A percentile compares a stretch with the other conserved stretches of the same genome.
Conservation (phyloP, 2,797 vertebrate genomes). For the Cheirogaleus major region DNA sequence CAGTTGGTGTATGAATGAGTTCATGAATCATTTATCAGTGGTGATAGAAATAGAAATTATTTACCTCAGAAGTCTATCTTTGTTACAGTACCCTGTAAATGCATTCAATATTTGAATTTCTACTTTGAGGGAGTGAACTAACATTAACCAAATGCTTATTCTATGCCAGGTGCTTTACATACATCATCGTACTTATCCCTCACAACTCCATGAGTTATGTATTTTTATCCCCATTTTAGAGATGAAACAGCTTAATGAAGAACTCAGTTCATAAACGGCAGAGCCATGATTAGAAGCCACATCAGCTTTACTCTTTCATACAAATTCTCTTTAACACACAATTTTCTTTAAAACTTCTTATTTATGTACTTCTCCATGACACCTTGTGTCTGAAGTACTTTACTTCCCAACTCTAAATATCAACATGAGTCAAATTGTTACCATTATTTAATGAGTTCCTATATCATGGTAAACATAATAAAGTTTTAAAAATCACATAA, state of each 20-base stretch:
- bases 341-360: background rate
- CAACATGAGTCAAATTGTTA: background rate
- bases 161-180: background rate
- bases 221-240: conserved; percentile 1
- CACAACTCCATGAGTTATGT: background rate
- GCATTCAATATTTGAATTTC: conserved; percentile 45
- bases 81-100: conserved; percentile 12
- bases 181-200: background rate
- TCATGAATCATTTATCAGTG: conserved; percentile 61
- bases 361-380: background rate
- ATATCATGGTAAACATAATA: background rate
- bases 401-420: background rate
- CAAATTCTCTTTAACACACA: background rate
- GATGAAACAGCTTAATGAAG: background rate
- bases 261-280: background rate
- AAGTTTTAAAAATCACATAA: background rate
- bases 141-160: conserved; percentile 17
- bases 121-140: background rate
- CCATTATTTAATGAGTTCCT: background rate
- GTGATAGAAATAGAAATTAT: conserved; percentile 53
- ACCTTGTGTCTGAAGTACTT: background rate
- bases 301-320: background rate
- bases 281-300: background rate
- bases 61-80: conserved; percentile 52
- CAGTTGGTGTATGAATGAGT: conserved; percentile 53